Conservation (phyloP, 35 echinoderm and acorn worm species). For the Diadema setosum region DNA sequence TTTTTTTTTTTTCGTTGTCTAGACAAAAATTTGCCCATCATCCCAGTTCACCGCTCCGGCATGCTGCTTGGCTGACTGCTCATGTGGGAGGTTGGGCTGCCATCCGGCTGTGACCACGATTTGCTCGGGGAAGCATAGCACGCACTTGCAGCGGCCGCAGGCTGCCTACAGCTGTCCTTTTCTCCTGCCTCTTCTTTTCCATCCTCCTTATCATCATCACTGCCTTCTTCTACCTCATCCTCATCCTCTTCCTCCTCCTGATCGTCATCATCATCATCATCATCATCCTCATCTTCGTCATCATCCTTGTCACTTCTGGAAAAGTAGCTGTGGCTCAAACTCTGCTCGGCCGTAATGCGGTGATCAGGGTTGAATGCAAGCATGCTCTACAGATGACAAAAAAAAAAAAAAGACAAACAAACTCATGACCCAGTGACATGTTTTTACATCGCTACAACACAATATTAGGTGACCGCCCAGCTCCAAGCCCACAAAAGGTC, state of each 20-base stretch:
- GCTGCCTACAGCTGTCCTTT: too few species aligned
- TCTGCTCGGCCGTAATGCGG: slow-evolving; percentile 9
- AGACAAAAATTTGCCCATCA: too few species aligned
- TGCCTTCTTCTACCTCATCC: background rate
- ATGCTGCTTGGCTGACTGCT: too few species aligned
- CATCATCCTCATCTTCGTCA: background rate
- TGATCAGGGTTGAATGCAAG: slow-evolving; percentile 22
- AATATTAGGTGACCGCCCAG: too few species aligned
- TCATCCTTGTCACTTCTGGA: background rate
- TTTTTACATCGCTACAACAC: too few species aligned
- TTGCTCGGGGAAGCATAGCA: background rate
- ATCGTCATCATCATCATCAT: background rate
- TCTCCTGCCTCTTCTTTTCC: background rate
- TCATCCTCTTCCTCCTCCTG: background rate
- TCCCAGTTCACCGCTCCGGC: too few species aligned
- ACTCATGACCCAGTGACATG: too few species aligned
- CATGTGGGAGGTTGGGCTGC: too few species aligned
- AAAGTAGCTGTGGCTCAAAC: slow-evolving; percentile 22
- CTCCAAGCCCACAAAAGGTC: too few species aligned
- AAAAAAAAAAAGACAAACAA: background rate
- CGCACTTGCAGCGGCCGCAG: background rate
- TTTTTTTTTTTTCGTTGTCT: too few species aligned
- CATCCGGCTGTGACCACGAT: too few species aligned
- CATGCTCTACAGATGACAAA: background rate
- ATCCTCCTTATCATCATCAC: background rate